Conservation (phyloP, 2,888 invertebrate species). For the Criorhina ranunculi region DNA sequence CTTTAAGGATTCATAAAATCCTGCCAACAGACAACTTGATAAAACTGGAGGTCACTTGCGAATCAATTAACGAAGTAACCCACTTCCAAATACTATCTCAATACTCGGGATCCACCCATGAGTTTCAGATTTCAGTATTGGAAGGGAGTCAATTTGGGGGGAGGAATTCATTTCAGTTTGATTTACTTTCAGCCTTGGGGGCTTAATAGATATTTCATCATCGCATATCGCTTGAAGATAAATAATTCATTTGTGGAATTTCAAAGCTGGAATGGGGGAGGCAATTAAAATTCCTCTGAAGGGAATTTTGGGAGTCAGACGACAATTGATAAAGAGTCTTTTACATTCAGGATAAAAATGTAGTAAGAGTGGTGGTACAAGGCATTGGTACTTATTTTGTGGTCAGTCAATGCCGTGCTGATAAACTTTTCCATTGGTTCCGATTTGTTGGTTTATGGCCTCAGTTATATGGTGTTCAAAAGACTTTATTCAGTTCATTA, state of each 20-base stretch:
- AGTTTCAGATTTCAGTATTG: background rate
- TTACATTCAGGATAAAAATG: no score
- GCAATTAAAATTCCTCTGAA: no score
- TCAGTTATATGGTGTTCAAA: no score
- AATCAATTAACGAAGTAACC: conserved; percentile 5
- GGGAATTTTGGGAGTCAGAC: no score
- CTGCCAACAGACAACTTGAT: background rate
- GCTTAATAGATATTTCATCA: background rate
- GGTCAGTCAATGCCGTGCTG: no score
- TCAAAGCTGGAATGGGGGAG: no score
- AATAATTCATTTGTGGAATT: background rate
- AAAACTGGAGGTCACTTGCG: conserved; percentile 1
- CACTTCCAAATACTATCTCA: background rate
- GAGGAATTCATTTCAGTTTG: background rate
- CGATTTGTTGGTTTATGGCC: no score
- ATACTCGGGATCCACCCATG: background rate
- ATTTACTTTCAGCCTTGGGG: background rate
- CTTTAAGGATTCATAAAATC: background rate
- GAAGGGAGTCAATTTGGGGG: background rate
- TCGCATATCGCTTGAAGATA: background rate
- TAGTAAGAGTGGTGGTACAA: no score
- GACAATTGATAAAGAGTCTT: no score
- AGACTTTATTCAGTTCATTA: no score
- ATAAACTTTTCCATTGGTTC: no score
- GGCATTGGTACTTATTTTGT: no score